Evolutionary conservation across 30 jellyfish, hydroid and myxozoan species (phyloP).

Genomic region (Catostylus mosaicus): DNA sequence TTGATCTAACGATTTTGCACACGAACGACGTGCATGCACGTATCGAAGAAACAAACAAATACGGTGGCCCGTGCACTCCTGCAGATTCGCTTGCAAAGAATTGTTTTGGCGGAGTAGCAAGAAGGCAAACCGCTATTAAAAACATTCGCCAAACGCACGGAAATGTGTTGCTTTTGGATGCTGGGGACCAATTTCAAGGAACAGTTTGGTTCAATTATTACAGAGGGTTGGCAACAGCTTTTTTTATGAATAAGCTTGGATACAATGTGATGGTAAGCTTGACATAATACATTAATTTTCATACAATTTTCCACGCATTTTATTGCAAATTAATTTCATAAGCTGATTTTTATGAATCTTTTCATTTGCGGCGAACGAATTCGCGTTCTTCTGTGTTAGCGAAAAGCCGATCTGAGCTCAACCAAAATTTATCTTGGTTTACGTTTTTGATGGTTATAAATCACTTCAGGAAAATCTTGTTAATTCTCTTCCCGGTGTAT

Average conservation of each 20-base stretch:
- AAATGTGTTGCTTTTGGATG: slow-evolving; percentile 83
- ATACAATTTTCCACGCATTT: neutral
- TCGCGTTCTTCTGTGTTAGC: too few species aligned
- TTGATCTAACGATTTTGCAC: slow-evolving; percentile 85
- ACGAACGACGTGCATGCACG: slow-evolving; percentile 95
- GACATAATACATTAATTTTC: neutral
- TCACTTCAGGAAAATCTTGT: too few species aligned
- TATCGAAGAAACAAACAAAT: slow-evolving; percentile 68
- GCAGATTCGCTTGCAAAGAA: slow-evolving; percentile 33
- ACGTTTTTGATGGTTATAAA: too few species aligned
- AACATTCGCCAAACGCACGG: slow-evolving; percentile 53
- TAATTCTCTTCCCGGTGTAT: too few species aligned
- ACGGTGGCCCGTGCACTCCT: slow-evolving; percentile 84
- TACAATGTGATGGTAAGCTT: slow-evolving; percentile 96
- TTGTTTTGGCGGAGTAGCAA: slow-evolving; percentile 96
- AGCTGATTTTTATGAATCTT: neutral
- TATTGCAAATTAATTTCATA: too few species aligned
- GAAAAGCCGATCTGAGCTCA: too few species aligned
- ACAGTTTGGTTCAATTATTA: slow-evolving; percentile 89
- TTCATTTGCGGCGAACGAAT: too few species aligned
- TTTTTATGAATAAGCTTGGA: slow-evolving; percentile 74
- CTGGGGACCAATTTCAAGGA: slow-evolving; percentile 97
- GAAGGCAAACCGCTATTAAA: slow-evolving; percentile 76
- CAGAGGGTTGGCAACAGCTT: slow-evolving; percentile 82
- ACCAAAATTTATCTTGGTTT: too few species aligned